Evolutionary conservation across 2,113 vertebrate species (phyloP).

Genomic region (Platysteira castanea): DNA sequence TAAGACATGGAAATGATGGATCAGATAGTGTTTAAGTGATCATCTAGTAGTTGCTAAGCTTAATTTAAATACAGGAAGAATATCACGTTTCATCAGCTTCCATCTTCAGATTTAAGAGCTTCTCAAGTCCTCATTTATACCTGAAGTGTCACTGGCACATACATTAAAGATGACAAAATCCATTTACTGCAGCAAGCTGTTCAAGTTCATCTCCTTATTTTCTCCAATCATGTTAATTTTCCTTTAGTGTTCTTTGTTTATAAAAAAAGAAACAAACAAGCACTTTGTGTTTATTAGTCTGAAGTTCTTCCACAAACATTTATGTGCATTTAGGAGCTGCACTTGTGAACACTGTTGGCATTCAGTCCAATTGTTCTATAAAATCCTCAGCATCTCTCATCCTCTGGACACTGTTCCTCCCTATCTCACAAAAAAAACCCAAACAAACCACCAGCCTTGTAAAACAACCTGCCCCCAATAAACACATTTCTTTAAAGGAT

Average conservation of each 20-base stretch:
- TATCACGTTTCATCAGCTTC: conserved; percentile 34
- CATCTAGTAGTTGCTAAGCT: neutral
- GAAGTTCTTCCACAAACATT: neutral
- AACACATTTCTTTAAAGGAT: neutral
- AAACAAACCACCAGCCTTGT: neutral
- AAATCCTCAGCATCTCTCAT: neutral
- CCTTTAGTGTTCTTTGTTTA: conserved; percentile 3
- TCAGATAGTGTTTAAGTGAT: neutral
- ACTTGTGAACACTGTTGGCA: neutral
- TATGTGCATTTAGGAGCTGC: neutral
- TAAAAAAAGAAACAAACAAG: conserved; percentile 5
- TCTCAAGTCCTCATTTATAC: conserved; percentile 48
- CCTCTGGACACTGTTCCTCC: neutral
- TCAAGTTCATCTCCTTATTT: conserved; percentile 27
- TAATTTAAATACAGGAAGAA: conserved; percentile 48
- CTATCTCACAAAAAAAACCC: neutral
- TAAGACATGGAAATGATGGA: conserved; percentile 11
- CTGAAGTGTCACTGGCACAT: conserved; percentile 46
- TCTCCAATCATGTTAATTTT: neutral
- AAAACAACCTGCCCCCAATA: neutral
- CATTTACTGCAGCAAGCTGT: conserved; percentile 10
- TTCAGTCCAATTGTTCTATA: neutral
- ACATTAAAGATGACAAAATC: conserved; percentile 26
- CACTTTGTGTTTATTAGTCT: neutral
- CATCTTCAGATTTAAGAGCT: conserved; percentile 49